These are phyloP conservation scores for Cataglyphis altisquamis DNA, from an alignment of 2,888 invertebrate genomes.

Conservation along the genomic window DNA sequence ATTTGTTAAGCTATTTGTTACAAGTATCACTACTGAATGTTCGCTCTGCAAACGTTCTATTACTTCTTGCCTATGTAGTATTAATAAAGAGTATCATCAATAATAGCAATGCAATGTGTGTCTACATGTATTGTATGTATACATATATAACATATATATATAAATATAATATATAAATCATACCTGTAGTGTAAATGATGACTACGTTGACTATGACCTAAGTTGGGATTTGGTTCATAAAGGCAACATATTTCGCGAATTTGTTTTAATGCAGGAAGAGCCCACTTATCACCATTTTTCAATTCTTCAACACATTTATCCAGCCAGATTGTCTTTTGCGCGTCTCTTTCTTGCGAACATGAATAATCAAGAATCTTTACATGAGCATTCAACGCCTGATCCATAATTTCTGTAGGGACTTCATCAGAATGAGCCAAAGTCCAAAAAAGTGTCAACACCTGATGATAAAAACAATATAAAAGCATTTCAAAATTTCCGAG, in stretches of 20 bases:
- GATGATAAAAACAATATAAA: conserved; percentile 51
- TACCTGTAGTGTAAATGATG: conserved; percentile 88
- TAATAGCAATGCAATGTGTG: not conserved
- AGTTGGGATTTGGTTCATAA: conserved; percentile 94
- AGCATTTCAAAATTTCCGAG: not conserved
- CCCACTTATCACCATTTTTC: conserved; percentile 96
- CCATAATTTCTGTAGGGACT: conserved; percentile 98
- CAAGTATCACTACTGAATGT: conserved; percentile 96
- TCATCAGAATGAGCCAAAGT: conserved; percentile 98
- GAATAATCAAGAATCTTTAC: conserved; percentile 99
- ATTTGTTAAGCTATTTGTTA: conserved; percentile 95
- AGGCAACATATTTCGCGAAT: conserved; percentile 98
- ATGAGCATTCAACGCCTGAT: conserved; percentile 97
- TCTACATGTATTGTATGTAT: not conserved
- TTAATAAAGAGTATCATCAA: conserved; percentile 70
- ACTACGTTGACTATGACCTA: conserved; percentile 88
- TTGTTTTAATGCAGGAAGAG: conserved; percentile 97
- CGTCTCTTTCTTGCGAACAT: conserved; percentile 98
- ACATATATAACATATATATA: not conserved
- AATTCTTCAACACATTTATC: conserved; percentile 98
- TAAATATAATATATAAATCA: conserved; percentile 49
- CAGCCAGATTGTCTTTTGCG: conserved; percentile 98
- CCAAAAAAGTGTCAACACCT: conserved; percentile 97
- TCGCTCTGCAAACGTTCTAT: conserved; percentile 96
- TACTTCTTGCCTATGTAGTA: conserved; percentile 89